phyloP scores from a whole-genome alignment of 2,113 vertebrate genomes.

The Muntiacus muntjak region DNA sequence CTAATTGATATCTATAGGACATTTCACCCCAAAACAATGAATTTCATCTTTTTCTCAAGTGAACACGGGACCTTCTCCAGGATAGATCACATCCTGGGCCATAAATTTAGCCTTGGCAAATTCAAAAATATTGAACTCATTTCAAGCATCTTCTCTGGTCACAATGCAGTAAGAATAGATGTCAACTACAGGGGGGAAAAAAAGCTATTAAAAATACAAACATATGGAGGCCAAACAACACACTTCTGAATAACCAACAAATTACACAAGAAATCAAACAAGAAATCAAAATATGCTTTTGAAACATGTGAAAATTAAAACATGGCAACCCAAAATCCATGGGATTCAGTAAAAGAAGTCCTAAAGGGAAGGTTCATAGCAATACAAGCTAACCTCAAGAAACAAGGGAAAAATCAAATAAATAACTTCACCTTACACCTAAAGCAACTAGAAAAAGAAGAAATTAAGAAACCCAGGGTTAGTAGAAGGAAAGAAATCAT shows the following conservation, averaged over 20 bases:
- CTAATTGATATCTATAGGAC: neutral
- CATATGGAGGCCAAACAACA: neutral
- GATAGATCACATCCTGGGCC: neutral
- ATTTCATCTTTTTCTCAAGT: neutral
- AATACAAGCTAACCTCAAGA: neutral
- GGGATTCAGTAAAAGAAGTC: neutral
- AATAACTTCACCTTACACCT: neutral
- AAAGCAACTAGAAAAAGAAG: neutral
- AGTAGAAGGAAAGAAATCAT: neutral
- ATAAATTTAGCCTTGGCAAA: neutral
- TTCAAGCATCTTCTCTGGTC: neutral
- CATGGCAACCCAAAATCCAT: accelerated
- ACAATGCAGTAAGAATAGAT: neutral
- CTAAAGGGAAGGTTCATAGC: neutral
- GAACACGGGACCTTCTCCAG: neutral
- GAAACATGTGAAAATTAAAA: neutral
- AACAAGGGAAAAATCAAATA: neutral
- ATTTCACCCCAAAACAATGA: neutral
- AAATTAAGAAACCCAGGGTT: neutral
- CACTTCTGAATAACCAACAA: neutral
- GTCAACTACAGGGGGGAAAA: neutral
- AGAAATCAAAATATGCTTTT: neutral
- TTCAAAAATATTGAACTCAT: neutral
- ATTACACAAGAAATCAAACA: neutral
- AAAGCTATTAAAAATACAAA: too few species aligned